These are phyloP conservation scores for Anthopleura xanthogrammica DNA, from an alignment of 92 coral and sea anemone genomes.

Conservation along the genomic window DNA sequence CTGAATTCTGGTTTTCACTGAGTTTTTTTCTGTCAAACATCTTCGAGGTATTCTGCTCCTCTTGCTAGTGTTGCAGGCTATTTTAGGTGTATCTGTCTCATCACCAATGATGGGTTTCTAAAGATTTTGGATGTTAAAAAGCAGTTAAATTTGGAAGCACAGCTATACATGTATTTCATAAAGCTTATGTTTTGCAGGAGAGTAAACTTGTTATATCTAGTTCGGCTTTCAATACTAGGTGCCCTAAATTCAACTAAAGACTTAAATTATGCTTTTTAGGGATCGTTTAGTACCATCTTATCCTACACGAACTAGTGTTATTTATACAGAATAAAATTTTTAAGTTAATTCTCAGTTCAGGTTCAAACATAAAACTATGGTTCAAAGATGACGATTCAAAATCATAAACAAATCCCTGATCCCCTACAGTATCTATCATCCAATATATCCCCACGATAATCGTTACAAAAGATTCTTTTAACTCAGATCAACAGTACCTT, in stretches of 20 bases:
- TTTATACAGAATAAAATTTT: no score
- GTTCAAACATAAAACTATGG: no score
- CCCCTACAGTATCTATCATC: background rate
- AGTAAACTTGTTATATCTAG: no score
- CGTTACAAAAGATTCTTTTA: background rate
- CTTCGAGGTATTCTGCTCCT: conserved; percentile 33
- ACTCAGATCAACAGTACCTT: conserved; percentile 37
- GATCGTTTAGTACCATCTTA: no score
- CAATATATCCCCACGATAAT: background rate
- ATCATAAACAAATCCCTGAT: background rate
- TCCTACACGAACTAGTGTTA: no score
- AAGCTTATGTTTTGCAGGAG: background rate
- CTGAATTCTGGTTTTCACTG: background rate
- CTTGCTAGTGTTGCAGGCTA: background rate
- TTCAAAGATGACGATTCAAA: background rate
- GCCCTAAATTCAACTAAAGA: no score
- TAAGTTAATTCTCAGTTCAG: no score
- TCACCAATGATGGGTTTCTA: conserved; percentile 8
- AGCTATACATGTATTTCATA: background rate
- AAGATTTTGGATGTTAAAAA: background rate
- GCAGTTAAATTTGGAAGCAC: background rate
- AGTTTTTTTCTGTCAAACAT: background rate
- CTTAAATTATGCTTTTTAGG: no score
- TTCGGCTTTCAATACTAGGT: no score
- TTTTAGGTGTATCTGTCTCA: background rate